phyloP scores from a whole-genome alignment of 1,140 invertebrate genomes.

The Periplaneta americana region DNA sequence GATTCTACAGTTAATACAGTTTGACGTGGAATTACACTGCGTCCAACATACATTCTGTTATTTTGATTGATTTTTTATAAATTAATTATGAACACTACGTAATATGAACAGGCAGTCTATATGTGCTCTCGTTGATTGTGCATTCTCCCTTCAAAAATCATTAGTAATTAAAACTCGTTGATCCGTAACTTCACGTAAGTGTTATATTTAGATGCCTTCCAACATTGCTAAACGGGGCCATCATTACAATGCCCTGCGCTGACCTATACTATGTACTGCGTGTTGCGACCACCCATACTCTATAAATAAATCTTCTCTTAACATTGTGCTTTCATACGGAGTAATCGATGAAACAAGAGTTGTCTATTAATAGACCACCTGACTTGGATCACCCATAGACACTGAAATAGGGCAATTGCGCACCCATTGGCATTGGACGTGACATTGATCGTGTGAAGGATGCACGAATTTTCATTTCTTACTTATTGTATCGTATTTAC shows the following conservation, averaged over 20 bases:
- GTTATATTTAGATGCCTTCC: too few species aligned
- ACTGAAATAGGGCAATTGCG: not conserved
- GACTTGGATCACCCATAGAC: not conserved
- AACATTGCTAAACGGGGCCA: not conserved
- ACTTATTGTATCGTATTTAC: too few species aligned
- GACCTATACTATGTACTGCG: too few species aligned
- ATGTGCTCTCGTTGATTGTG: not conserved
- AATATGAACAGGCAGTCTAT: not conserved
- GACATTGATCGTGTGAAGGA: too few species aligned
- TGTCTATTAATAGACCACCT: not conserved
- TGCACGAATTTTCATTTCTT: too few species aligned
- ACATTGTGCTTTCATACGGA: not conserved
- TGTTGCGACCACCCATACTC: not conserved
- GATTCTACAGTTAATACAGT: too few species aligned
- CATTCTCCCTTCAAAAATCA: not conserved
- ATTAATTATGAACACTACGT: not conserved
- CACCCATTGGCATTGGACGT: too few species aligned
- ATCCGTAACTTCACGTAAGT: not conserved
- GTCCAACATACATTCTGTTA: too few species aligned
- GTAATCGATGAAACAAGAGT: not conserved
- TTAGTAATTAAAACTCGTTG: not conserved
- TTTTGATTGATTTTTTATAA: too few species aligned
- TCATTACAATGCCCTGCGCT: not conserved
- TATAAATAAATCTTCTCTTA: not conserved
- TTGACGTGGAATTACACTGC: too few species aligned